Base-by-base conservation (phyloP, 2,888 invertebrate genomes). In the Pseudolycoriella hygida region DNA sequence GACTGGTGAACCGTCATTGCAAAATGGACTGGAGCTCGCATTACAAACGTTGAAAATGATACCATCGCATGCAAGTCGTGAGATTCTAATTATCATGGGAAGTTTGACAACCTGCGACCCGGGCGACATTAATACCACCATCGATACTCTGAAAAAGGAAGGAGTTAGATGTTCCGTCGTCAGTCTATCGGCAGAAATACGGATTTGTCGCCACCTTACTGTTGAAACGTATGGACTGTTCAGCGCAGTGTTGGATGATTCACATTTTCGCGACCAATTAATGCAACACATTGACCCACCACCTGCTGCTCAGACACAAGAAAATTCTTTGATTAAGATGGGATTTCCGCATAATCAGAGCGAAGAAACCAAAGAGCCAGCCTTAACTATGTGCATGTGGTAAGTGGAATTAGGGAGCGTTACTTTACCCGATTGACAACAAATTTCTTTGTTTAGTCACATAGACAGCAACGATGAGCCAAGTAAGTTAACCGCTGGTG, bases 101-200 rank as follows among this genome's bases (percentile, higher is more conserved):
- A 92, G 94, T 53, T 70, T 98, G 18, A 94, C 96, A 1, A 92
- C 96, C 1, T 96, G 97, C 62, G 98, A 98, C 68, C 97, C 97
- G 2, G 80, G 85, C 15, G 92, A 97, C 59, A 90, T 98, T 37
- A 77, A 74, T 51, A 69, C 72, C 46, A 93, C 93, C 6, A 85
- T 89, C 53, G 73, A 80, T 61, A 64, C 62, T 40, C 62, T 90
- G 44, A 88, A 88, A 66, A 70, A 68, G 31, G 84, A 76, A 64
- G 84, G 88, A 40, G 80, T 98, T 40, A 72, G 94, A 46, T 92
- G 90, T 60, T 96, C 94, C 12, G 86, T 97, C 2, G 88, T 98
- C 55, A 93, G 94, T 34, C 66, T 98, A 41, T 86, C 94, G 3
- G 97, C 97, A 2, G 97, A 98, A 70, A 82, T 98, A 10, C 77